A percentile compares a stretch with the other conserved stretches of the same genome.
Evolutionary conservation across 2,797 vertebrate genomes (phyloP).

Genomic region (Pogoniulus pusillus): DNA sequence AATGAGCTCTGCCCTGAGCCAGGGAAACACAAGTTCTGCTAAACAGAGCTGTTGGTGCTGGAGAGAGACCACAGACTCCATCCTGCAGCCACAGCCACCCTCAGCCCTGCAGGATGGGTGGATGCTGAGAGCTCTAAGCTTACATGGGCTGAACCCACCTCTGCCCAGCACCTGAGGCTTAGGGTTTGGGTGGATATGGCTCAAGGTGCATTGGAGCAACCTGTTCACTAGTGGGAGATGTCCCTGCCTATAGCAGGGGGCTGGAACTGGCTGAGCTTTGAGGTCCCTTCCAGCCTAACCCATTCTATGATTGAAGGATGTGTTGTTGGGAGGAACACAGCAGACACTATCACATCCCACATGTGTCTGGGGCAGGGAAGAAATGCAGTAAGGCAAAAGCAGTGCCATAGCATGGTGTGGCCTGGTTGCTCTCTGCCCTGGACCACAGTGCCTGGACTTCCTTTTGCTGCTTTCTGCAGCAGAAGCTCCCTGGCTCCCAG

Average conservation of each 20-base stretch:
- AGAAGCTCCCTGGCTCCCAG: background rate
- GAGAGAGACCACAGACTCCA: background rate
- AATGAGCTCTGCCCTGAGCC: no score
- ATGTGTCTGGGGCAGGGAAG: background rate
- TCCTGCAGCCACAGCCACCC: background rate
- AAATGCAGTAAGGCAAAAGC: background rate
- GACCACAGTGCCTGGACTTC: background rate
- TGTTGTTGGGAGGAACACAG: background rate
- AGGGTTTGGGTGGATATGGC: background rate
- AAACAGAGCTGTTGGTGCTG: background rate
- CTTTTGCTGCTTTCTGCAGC: background rate
- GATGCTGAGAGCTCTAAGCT: background rate
- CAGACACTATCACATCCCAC: accelerated
- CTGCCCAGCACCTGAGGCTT: background rate
- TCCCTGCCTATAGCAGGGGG: no score
- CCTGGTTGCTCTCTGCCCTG: background rate
- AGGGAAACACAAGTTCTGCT: background rate
- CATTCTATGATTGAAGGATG: no score
- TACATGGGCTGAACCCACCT: background rate
- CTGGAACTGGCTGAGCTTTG: no score
- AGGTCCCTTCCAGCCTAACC: no score
- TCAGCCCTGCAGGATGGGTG: background rate
- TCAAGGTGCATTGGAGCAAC: no score
- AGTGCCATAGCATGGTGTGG: background rate
- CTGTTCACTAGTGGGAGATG: no score